Evolutionary conservation across 2,797 vertebrate species (phyloP), one percentile per base, ranked within the genome.

Genomic region (Australoheros facetus): DNA sequence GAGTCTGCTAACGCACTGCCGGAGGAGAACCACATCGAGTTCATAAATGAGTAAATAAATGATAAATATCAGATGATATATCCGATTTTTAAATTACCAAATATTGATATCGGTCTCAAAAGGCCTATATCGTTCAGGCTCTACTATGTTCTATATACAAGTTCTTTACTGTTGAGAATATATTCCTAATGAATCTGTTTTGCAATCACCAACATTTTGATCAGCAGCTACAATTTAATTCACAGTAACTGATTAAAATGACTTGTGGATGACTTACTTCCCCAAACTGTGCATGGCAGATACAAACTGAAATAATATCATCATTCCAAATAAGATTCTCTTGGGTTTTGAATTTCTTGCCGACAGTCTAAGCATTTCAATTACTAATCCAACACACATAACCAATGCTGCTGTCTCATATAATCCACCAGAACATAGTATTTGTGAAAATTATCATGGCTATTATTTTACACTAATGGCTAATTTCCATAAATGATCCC

Each of bases 351-450:
- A 69, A 32, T 69, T 51, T 69, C 45, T 53, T 17, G 2, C 45
- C 48, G 64, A 51, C 64, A 69, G 12, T 69, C 17, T 53, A 10
- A 69, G 64, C 64, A 69, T 69, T 69, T 69, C 30, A 53, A 53
- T 69, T 14, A 69, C 64, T 51, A 69, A 51, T 32, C 64, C 26
- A 53, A 17, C 30, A 45, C 45, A 53, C 45, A 69, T 0, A 32
- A 69, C 45, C 2, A 11, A 51, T 51, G 26, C 39, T 19, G 60
- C 14, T 69, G 48, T 69, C 23, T 71, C 1, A 39, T 70, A 77
- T 17, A 42, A 69, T 26, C 17, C 51, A 45, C 0, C 45, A 59
- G 45, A 69, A 51, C 23, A 56, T 28, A 10, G 37, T 37, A 56
- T 8, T 28, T 28, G 13, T 56, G 13, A 69, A 69, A 69, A 69